phyloP scores from a whole-genome alignment of 2,113 vertebrate genomes.

The Chaetorhynchus papuensis region DNA sequence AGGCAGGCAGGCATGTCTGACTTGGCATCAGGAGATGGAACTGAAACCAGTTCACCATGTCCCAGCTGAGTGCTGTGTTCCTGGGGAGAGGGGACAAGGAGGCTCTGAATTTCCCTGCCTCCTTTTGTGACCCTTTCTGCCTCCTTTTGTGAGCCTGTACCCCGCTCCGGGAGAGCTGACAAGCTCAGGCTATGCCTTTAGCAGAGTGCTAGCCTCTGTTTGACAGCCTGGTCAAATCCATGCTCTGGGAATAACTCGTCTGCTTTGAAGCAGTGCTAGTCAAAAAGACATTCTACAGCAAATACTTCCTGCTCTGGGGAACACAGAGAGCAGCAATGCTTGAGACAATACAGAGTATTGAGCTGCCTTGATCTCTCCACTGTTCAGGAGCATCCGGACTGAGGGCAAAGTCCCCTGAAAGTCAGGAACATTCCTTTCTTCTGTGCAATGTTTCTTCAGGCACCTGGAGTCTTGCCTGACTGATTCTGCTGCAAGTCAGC shows the following conservation, averaged over 20 bases:
- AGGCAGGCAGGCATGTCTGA: rapidly evolving
- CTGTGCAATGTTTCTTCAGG: not conserved
- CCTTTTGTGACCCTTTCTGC: not conserved
- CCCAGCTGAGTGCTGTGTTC: not conserved
- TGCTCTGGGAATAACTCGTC: not conserved
- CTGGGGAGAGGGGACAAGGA: not conserved
- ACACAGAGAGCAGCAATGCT: not conserved
- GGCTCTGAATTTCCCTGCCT: not conserved
- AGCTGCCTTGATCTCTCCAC: not conserved
- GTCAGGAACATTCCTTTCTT: not conserved
- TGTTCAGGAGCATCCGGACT: not conserved
- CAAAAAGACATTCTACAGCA: not conserved
- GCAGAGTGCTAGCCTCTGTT: not conserved
- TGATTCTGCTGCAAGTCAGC: not conserved
- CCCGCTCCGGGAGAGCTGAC: not conserved
- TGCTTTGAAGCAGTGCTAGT: not conserved
- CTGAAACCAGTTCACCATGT: not conserved
- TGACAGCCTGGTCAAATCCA: not conserved
- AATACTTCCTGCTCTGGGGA: not conserved
- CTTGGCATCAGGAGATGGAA: not conserved
- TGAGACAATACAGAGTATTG: not conserved
- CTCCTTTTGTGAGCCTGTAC: not conserved
- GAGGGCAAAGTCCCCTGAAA: not conserved
- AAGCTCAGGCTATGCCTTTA: not conserved
- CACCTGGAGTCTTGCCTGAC: not conserved